Conservation (phyloP, 1,140 invertebrate species). For the Drosophila asahinai region DNA sequence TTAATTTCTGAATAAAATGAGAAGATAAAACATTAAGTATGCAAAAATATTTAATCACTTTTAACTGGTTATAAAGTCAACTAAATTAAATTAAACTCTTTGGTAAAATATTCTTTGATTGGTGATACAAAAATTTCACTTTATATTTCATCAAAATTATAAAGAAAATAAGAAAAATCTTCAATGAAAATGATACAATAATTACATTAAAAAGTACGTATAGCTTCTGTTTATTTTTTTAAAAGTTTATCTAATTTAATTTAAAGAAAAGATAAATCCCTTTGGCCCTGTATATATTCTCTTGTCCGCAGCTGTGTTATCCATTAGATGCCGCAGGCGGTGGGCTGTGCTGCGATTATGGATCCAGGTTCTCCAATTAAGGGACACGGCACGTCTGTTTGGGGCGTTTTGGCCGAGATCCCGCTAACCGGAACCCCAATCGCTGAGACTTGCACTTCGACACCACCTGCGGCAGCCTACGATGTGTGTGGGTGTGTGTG, state of each 20-base stretch:
- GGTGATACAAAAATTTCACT: too few relatives aligned
- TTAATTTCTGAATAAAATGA: too few relatives aligned
- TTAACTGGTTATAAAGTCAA: too few relatives aligned
- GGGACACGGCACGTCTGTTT: slow-evolving; percentile 27
- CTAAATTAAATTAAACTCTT: too few relatives aligned
- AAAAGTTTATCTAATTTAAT: too few relatives aligned
- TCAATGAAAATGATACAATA: not conserved
- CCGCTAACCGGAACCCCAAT: slow-evolving; percentile 29
- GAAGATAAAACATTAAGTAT: too few relatives aligned
- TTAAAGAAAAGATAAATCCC: not conserved
- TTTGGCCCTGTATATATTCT: not conserved
- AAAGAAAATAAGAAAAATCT: not conserved
- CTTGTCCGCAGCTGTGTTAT: slow-evolving; percentile 11
- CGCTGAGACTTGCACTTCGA: slow-evolving; percentile 12
- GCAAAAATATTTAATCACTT: too few relatives aligned
- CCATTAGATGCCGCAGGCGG: slow-evolving; percentile 33
- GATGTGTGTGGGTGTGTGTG: slow-evolving; percentile 13
- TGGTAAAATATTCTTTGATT: too few relatives aligned
- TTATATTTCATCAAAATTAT: too few relatives aligned
- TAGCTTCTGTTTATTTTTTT: too few relatives aligned
- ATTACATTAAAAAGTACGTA: not conserved
- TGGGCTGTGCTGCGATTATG: slow-evolving; percentile 35
- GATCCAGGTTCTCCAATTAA: slow-evolving; percentile 9
- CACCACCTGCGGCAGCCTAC: slow-evolving; percentile 34
- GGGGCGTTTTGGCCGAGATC: slow-evolving; percentile 27